Evolutionary conservation across 2,888 invertebrate genomes (phyloP).

Genomic region (Anarsia innoxiella): DNA sequence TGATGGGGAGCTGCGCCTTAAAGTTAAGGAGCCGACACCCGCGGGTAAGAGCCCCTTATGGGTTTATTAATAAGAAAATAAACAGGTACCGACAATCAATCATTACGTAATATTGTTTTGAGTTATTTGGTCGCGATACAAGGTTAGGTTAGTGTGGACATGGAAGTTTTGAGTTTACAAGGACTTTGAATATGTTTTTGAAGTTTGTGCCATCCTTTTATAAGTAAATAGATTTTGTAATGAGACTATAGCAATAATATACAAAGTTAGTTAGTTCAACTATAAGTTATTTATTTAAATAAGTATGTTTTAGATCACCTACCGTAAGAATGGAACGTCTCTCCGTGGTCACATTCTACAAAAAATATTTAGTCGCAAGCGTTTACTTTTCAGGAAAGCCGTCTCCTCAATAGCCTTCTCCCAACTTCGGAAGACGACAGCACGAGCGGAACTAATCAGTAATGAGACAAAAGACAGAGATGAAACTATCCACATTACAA

Average conservation of each 20-base stretch:
- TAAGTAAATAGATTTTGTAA: too few relatives aligned
- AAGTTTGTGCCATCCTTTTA: too few relatives aligned
- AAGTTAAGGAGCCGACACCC: conserved; percentile 18
- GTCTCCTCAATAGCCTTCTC: conserved; percentile 1
- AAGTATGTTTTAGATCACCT: too few relatives aligned
- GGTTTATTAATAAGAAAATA: conserved; percentile 26
- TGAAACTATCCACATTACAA: too few relatives aligned
- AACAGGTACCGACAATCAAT: conserved; percentile 19
- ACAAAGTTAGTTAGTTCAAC: too few relatives aligned
- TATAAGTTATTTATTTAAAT: too few relatives aligned
- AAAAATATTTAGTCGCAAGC: too few relatives aligned
- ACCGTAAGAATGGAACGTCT: too few relatives aligned
- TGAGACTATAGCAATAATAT: too few relatives aligned
- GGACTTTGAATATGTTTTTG: too few relatives aligned
- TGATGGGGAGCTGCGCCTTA: conserved; percentile 23
- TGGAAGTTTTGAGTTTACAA: too few relatives aligned
- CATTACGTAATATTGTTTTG: conserved; percentile 25
- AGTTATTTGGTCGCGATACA: conserved; percentile 8
- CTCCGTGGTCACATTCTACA: too few relatives aligned
- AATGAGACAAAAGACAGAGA: conserved; percentile 5
- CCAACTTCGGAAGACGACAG: conserved; percentile 2
- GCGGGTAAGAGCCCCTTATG: conserved; percentile 16
- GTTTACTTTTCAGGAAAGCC: not conserved
- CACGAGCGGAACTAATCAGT: conserved; percentile 10
- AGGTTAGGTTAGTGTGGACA: conserved; percentile 6